Conservation (phyloP, 2,888 invertebrate genomes). For the Lamproptera curius region DNA sequence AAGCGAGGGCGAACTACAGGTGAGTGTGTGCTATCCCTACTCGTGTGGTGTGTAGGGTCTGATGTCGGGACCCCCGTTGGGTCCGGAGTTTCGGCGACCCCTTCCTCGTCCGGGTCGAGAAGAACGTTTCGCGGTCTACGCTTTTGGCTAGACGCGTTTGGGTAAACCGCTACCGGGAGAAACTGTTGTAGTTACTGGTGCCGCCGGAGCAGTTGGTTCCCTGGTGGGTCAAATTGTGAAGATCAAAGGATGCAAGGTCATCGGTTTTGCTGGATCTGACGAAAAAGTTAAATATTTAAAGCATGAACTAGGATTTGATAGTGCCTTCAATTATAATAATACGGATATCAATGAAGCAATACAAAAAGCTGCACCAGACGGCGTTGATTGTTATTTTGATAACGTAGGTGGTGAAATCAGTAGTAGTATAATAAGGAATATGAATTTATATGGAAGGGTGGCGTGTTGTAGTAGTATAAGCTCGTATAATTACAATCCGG, state of each 20-base stretch:
- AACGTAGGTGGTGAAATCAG: constrained; percentile 85
- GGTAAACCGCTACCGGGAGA: constrained; percentile 83
- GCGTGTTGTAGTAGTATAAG: constrained; percentile 81
- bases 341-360: constrained; percentile 73
- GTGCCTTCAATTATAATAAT: constrained; percentile 85
- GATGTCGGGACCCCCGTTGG: no score
- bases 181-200: constrained; percentile 83
- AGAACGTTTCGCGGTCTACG: no score
- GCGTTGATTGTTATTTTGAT: constrained; percentile 87
- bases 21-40: no score
- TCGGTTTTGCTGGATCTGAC: constrained; percentile 85
- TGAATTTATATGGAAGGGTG: constrained; percentile 79
- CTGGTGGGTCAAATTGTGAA: constrained; percentile 87
- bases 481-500: constrained; percentile 66
- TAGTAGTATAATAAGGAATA: constrained; percentile 75
- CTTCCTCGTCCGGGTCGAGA: no score
- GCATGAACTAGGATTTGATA: constrained; percentile 82
- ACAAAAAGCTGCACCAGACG: constrained; percentile 81
- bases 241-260: constrained; percentile 79
- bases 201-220: constrained; percentile 87
- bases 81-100: no score
- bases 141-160: no score
- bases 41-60: no score
- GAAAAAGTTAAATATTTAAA: constrained; percentile 83
- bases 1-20: no score